phyloP scores from a whole-genome alignment of 2,797 vertebrate genomes.

The Borostomias antarcticus region DNA sequence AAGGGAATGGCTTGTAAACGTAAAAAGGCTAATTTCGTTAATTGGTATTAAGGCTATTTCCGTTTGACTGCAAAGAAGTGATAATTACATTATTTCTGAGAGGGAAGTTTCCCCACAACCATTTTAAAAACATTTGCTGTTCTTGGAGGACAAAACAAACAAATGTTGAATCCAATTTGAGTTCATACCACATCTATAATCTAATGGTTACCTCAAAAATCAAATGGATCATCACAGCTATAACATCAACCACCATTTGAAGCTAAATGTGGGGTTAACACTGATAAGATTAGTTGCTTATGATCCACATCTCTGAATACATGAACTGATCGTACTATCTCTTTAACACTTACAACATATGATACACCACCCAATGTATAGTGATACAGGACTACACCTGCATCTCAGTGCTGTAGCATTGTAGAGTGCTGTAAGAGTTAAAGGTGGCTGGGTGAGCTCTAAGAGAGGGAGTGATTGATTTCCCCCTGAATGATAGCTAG shows the following conservation, averaged over 20 bases:
- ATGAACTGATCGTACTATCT: no score
- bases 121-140: neutral
- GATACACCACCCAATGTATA: no score
- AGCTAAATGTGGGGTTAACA: neutral
- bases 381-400: neutral
- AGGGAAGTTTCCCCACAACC: neutral
- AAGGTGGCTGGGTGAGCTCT: conserved; percentile 23
- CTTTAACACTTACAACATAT: neutral
- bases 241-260: no score
- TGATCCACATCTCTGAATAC: no score
- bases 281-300: no score
- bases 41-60: neutral
- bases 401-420: neutral
- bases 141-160: neutral
- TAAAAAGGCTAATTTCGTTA: no score
- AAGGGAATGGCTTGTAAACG: neutral
- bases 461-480: conserved; percentile 23
- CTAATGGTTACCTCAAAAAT: no score
- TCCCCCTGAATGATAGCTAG: conserved; percentile 14
- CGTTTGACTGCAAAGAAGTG: neutral
- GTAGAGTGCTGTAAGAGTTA: conserved; percentile 7
- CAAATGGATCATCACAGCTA: no score
- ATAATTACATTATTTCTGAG: neutral
- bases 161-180: neutral
- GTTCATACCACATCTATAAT: neutral